A percentile compares a stretch with the other conserved stretches of the same genome.
These are phyloP conservation scores for Dendrocopos noguchii DNA, from an alignment of 2,113 vertebrate genomes.

Conservation along the genomic window DNA sequence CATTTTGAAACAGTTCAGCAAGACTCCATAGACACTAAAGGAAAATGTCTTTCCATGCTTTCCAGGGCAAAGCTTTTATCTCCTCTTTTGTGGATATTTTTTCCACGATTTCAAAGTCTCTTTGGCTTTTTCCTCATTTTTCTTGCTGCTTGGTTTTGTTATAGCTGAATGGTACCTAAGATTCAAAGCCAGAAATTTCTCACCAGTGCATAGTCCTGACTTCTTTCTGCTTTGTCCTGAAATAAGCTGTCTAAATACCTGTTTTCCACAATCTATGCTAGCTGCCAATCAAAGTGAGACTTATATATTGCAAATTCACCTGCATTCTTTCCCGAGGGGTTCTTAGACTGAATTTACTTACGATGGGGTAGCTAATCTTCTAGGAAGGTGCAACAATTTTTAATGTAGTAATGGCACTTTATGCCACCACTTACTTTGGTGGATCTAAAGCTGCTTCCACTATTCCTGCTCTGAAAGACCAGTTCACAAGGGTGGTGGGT, in stretches of 20 bases:
- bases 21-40: not conserved
- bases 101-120: not conserved
- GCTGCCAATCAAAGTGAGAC: not conserved
- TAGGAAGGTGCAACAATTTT: not conserved
- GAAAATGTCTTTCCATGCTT: not conserved
- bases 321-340: not conserved
- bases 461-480: not conserved
- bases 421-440: not conserved
- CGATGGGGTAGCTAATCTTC: not conserved
- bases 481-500: not conserved
- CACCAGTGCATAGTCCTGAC: not conserved
- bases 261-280: not conserved
- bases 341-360: not conserved
- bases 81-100: not conserved
- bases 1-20: not conserved
- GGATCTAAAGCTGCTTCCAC: not conserved
- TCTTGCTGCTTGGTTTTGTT: not conserved
- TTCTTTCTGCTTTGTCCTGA: not conserved
- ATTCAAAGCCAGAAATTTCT: not conserved
- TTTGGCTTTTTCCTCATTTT: not conserved
- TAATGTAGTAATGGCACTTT: not conserved
- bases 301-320: not conserved
- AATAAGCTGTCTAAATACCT: not conserved
- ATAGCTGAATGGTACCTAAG: not conserved
- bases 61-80: not conserved